Base-by-base conservation (phyloP, 2,113 vertebrate genomes). In the Eudyptes chrysolophus region DNA sequence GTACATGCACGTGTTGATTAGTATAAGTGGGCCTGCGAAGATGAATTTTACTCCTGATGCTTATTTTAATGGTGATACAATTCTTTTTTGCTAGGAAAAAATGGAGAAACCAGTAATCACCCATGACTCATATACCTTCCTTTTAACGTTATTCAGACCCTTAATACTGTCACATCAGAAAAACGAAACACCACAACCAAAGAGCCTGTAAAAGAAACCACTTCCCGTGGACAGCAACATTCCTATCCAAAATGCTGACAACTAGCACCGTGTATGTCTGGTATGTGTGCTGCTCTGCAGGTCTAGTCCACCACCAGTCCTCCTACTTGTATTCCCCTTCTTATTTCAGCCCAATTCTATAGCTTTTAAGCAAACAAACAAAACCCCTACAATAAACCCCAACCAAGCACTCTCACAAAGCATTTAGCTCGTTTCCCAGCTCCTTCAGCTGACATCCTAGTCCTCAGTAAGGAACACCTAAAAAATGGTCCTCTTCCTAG, bases 211-310 rank as follows among this genome's bases (percentile, higher is more conserved):
- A 65, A 40, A 76, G 57, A 77, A 72, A 38, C 44, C 17, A 3
- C 7, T 46, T 21, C 48, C 69, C 1, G 0, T 1, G 44, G 79
- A 9, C 30, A 54, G 75, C 65, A 52, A 9, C 10, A 38, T 24
- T 77, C 30, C 66, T 42, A 7, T 7, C 51, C 68, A 14, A 84
- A 72, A 36, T 2, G 36, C 89, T 77, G 66, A 25, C 61, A 71
- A 66, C 36, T 9, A 44, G 7, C 1, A 0, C 6, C 3, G 9
- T 0, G 9, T 8, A 1, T 0, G 21, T 12, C 24, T 0, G 27
- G 62, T 2, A 10, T 1, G 8, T 1, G 68, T 22, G 32, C 71
- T 89, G 71, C 82, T 70, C 65, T 40, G 54, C 44, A 15, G 5
- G 15, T 13, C n/a, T 18, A 8, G 18, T 3, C 32, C 80, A 27